phyloP scores from a whole-genome alignment of 2,797 vertebrate species.

The Sebastes diaconus region DNA sequence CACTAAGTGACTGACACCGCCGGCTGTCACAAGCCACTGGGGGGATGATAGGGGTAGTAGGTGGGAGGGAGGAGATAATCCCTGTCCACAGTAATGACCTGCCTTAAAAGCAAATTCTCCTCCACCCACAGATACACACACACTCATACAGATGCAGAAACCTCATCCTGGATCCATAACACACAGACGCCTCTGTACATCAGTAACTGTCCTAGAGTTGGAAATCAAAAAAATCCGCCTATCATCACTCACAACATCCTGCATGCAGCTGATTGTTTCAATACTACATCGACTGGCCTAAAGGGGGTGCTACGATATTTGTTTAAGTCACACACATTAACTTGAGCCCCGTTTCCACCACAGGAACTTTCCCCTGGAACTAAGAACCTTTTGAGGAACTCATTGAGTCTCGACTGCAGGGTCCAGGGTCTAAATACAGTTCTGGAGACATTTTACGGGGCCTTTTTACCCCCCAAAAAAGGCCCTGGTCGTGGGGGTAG shows the following conservation, averaged over 20 bases:
- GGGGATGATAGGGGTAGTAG: background rate
- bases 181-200: background rate
- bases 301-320: slow-evolving; percentile 46
- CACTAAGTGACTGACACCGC: slow-evolving; percentile 65
- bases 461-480: no score
- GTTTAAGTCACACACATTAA: background rate
- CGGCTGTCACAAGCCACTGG: slow-evolving; percentile 60
- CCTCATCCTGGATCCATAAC: background rate
- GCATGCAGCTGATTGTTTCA: background rate
- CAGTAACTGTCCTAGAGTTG: background rate
- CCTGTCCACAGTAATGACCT: slow-evolving; percentile 65
- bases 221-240: background rate
- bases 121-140: background rate
- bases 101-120: slow-evolving; percentile 44
- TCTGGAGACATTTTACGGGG: no score
- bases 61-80: slow-evolving; percentile 56
- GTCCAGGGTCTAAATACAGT: no score
- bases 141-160: background rate
- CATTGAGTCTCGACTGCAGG: no score
- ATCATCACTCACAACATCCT: background rate
- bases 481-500: no score
- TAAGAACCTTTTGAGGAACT: no score
- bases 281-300: slow-evolving; percentile 15
- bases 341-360: no score
- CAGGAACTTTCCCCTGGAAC: no score